Conservation (phyloP, 2,113 vertebrate species). For the Myotis lucifugus region DNA sequence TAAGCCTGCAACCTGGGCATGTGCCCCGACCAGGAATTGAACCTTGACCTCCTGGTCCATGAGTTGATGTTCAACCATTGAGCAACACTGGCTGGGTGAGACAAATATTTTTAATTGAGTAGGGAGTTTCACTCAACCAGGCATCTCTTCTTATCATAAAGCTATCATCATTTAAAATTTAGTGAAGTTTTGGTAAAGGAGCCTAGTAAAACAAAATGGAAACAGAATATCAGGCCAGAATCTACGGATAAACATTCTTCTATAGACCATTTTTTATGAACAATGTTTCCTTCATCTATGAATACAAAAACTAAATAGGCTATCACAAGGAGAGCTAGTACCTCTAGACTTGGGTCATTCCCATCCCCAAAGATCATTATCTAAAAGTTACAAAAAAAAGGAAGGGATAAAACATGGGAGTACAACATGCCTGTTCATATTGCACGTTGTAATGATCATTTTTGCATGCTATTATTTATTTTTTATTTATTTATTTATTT, state of each 20-base stretch:
- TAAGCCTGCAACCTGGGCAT: background rate
- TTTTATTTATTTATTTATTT: background rate
- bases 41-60: no score
- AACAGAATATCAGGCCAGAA: background rate
- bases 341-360: background rate
- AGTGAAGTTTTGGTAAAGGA: background rate
- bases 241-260: background rate
- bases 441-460: background rate
- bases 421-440: background rate
- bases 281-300: background rate
- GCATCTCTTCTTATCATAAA: constrained; percentile 9
- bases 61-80: no score
- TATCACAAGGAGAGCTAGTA: background rate
- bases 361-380: background rate
- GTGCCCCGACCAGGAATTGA: no score
- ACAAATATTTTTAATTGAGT: background rate
- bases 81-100: no score
- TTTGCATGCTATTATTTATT: background rate
- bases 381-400: background rate
- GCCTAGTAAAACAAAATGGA: background rate
- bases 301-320: background rate
- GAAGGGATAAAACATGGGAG: background rate
- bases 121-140: background rate
- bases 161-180: background rate
- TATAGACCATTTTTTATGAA: background rate